Evolutionary conservation across 2,113 vertebrate species (phyloP).

Genomic region (Accipiter virgatus): DNA sequence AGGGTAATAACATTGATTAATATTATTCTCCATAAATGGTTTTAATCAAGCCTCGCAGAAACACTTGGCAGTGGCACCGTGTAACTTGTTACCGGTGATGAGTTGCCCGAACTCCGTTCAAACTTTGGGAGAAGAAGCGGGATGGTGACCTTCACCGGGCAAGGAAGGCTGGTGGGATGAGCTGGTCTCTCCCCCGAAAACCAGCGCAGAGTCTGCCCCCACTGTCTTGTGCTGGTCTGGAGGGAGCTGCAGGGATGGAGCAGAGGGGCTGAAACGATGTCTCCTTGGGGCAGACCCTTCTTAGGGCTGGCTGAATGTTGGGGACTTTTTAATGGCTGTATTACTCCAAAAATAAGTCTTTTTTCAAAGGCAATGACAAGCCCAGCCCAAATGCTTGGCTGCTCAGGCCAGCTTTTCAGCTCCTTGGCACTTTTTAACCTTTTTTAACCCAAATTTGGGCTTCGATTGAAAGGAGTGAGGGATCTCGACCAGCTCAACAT

Average conservation of each 20-base stretch:
- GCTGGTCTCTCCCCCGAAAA: not conserved
- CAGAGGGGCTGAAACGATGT: not conserved
- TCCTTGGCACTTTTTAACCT: not conserved
- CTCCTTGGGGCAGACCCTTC: not conserved
- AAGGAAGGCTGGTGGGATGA: not conserved
- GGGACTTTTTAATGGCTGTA: not conserved
- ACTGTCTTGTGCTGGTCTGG: not conserved
- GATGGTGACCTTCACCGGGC: not conserved
- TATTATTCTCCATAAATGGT: not conserved
- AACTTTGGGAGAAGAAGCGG: not conserved
- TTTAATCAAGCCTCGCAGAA: not conserved
- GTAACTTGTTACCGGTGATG: not conserved
- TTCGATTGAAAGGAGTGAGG: not conserved
- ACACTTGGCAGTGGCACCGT: not conserved
- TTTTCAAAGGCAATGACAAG: not conserved
- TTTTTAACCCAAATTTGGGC: not conserved
- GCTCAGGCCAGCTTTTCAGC: not conserved
- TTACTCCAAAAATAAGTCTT: not conserved
- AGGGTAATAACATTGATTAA: not conserved
- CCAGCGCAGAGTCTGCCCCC: not conserved
- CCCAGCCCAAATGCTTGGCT: not conserved
- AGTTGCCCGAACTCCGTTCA: not conserved
- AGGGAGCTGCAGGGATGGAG: not conserved
- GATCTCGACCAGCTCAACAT: rapidly evolving
- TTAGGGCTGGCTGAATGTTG: not conserved